A percentile compares a stretch with the other conserved stretches of the same genome.
Evolutionary conservation across 2,888 invertebrate species (phyloP).

Genomic region (Drosophila histrio): DNA sequence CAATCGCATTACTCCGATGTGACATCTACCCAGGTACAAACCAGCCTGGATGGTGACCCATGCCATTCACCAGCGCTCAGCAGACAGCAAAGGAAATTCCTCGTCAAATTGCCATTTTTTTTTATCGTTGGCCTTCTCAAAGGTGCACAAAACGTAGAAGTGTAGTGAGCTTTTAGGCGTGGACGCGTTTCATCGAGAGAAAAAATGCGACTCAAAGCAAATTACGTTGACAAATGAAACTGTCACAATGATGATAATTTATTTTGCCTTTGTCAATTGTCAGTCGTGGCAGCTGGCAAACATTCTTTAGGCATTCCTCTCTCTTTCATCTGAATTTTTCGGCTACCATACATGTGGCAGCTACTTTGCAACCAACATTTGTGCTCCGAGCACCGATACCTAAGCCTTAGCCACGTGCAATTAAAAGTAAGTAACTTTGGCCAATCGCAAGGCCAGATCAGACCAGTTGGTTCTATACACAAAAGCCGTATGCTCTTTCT

Average conservation of each 20-base stretch:
- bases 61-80: slow-evolving; percentile 12
- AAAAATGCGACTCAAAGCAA: slow-evolving; percentile 65
- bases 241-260: slow-evolving; percentile 77
- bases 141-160: slow-evolving; percentile 41
- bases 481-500: slow-evolving; percentile 7
- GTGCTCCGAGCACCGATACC: slow-evolving; percentile 11
- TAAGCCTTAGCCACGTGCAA: slow-evolving; percentile 51
- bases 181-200: slow-evolving; percentile 23
- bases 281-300: slow-evolving; percentile 46
- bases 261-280: slow-evolving; percentile 73
- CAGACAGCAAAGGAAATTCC: slow-evolving; percentile 60
- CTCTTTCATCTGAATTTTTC: slow-evolving; percentile 55
- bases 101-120: slow-evolving; percentile 55
- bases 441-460: slow-evolving; percentile 24
- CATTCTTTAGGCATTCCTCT: slow-evolving; percentile 54
- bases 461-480: neutral
- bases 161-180: slow-evolving; percentile 61
- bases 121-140: slow-evolving; percentile 19
- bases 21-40: neutral
- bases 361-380: slow-evolving; percentile 27
- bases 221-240: slow-evolving; percentile 77
- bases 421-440: slow-evolving; percentile 53
- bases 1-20: slow-evolving; percentile 42
- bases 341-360: slow-evolving; percentile 18
- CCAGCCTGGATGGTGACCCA: slow-evolving; percentile 1